These are phyloP conservation scores for Ceratoteleas bidentatus DNA, from an alignment of 1,140 invertebrate genomes.

Conservation along the genomic window DNA sequence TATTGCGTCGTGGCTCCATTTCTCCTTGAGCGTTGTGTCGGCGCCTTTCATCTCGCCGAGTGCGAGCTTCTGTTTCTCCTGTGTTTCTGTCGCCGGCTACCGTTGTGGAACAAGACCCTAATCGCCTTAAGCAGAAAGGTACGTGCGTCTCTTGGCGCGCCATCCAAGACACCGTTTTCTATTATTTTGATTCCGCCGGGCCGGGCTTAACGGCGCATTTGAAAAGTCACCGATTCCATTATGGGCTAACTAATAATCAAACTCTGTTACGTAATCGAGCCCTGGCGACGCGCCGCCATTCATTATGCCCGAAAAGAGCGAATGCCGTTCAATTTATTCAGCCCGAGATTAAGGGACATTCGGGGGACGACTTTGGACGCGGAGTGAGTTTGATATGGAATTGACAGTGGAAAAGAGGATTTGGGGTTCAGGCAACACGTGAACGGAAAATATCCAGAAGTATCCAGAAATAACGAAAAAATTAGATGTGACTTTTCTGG, in stretches of 20 bases:
- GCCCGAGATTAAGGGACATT: slow-evolving; percentile 51
- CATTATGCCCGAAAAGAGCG: slow-evolving; percentile 30
- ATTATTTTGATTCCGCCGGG: slow-evolving; percentile 67
- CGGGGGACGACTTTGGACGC: background rate
- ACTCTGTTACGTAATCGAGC: slow-evolving; percentile 32
- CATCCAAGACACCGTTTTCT: slow-evolving; percentile 63
- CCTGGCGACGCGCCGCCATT: slow-evolving; percentile 18
- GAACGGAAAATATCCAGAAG: too few species aligned
- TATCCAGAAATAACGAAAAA: too few species aligned
- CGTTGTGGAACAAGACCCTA: slow-evolving; percentile 76
- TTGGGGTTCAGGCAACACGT: too few species aligned
- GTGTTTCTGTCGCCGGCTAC: slow-evolving; percentile 78
- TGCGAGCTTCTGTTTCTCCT: slow-evolving; percentile 78
- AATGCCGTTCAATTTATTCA: slow-evolving; percentile 24
- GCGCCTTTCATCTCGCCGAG: slow-evolving; percentile 76
- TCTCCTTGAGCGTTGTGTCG: slow-evolving; percentile 72
- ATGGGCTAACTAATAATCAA: slow-evolving; percentile 28
- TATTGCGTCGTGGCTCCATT: slow-evolving; percentile 74
- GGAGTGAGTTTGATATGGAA: too few species aligned
- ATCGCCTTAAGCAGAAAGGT: slow-evolving; percentile 71
- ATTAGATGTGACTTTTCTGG: too few species aligned
- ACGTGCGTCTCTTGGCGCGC: background rate
- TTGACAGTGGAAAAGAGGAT: too few species aligned
- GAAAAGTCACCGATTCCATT: slow-evolving; percentile 49
- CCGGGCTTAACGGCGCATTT: slow-evolving; percentile 53